A percentile compares a stretch with the other conserved stretches of the same genome.
Evolutionary conservation across 2,888 invertebrate genomes (phyloP).

Genomic region (Rhingia rostrata): DNA sequence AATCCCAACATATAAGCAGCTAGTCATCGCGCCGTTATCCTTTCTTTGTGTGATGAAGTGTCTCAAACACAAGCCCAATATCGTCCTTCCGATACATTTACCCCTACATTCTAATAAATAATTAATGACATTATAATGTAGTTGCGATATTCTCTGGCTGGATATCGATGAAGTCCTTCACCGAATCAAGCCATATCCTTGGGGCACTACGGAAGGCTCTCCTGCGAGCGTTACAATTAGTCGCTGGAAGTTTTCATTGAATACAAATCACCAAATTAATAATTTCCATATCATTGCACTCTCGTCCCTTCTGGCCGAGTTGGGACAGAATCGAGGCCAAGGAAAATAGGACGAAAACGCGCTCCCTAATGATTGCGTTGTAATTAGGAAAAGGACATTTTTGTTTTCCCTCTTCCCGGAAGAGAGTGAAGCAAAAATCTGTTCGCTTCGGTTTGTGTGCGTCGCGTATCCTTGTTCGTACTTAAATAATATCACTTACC

Average conservation of each 20-base stretch:
- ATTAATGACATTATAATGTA: conserved; percentile 70
- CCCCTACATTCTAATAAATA: conserved; percentile 64
- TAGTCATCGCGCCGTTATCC: conserved; percentile 15
- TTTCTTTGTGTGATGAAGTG: conserved; percentile 20
- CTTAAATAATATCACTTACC: conserved; percentile 78
- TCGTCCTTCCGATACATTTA: conserved; percentile 61
- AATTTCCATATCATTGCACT: conserved; percentile 66
- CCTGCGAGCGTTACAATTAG: conserved; percentile 47
- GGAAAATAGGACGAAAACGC: not conserved
- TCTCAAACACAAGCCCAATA: conserved; percentile 37
- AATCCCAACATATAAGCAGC: not conserved
- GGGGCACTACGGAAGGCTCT: not conserved
- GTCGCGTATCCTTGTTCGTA: conserved; percentile 41
- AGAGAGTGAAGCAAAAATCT: conserved; percentile 41
- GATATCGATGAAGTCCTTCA: not conserved
- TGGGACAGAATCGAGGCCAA: not conserved
- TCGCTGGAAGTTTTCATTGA: conserved; percentile 62
- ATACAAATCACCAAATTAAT: conserved; percentile 72
- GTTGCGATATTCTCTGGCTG: conserved; percentile 47
- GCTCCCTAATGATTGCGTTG: conserved; percentile 24
- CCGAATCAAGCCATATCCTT: conserved; percentile 41
- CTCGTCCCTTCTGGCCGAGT: not conserved
- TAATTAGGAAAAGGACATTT: conserved; percentile 36
- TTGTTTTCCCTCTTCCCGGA: conserved; percentile 4
- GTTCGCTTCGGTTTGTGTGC: not conserved